Evolutionary conservation across 2,888 invertebrate species (phyloP), one percentile per base, ranked within the genome.

Genomic region (Drosophila cognata): DNA sequence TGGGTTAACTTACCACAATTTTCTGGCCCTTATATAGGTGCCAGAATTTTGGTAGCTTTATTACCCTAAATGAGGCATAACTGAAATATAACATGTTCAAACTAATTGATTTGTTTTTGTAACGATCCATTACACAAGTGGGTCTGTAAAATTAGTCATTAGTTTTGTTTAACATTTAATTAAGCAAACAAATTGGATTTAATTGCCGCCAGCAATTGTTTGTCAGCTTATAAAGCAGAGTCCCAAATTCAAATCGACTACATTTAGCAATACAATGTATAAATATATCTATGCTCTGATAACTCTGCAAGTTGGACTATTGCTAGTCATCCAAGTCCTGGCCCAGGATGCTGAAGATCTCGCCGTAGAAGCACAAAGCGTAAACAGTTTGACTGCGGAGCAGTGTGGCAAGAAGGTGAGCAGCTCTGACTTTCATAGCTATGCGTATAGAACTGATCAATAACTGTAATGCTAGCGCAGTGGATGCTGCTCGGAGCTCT

Each of bases 401-500:
- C 65, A 29, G 4, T 89, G 91, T 16, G 53, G 33, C 57, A 73
- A 73, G n/a, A 69, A 53, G 67, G 91, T 88, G 25, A 59, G 70
- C 36, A 28, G 18, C 28, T 4, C 7, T 3, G 18, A 2, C 31
- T 31, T n/a, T 7, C n/a, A 28, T 7, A 25, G 13, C 2, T 29
- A 33, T 21, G 21, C 21, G 21, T 2, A 21, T 8, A 31, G 4
- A 29, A 36, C n/a, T 28, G 13, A 36, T 57, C 7, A n/a, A 7
- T 35, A 11, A 58, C 2, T 38, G 1, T 10, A n/a, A 48, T 35
- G 21, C 0, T 18, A 89, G 89, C 81, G 77, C 0, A 69, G 5
- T 2, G 83, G 73, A 18, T 89, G 89, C 69, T 89, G 89, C 48
- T 65, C 72, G 0, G 74, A 79, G 5, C 3, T 81, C 0, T 69